These are phyloP conservation scores for Syrphus vitripennis DNA, from an alignment of 2,888 invertebrate species.

Conservation along the genomic window DNA sequence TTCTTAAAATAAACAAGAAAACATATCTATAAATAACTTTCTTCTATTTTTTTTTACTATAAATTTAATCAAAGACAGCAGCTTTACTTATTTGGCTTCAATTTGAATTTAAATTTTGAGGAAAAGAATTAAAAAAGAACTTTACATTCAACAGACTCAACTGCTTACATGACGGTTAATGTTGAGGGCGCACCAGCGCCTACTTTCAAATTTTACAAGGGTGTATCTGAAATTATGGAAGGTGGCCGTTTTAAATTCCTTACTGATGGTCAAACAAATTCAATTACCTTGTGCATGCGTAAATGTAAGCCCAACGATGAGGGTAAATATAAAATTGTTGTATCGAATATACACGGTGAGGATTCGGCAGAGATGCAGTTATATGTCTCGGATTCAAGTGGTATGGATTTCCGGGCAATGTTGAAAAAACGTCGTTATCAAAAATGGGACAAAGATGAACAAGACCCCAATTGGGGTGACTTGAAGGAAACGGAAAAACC, in stretches of 20 bases:
- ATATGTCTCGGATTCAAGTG: slow-evolving; percentile 98
- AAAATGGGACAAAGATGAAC: slow-evolving; percentile 95
- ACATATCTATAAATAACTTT: neutral
- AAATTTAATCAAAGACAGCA: neutral
- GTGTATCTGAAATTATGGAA: slow-evolving; percentile 95
- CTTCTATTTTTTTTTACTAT: too few relatives aligned
- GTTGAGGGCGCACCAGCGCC: slow-evolving; percentile 97
- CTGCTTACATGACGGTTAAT: slow-evolving; percentile 95
- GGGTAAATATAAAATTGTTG: slow-evolving; percentile 95
- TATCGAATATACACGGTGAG: slow-evolving; percentile 96
- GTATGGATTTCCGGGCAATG: slow-evolving; percentile 99
- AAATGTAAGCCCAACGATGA: slow-evolving; percentile 99
- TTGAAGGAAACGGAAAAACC: slow-evolving; percentile 95
- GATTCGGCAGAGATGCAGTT: slow-evolving; percentile 98
- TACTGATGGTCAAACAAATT: slow-evolving; percentile 96
- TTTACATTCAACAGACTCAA: slow-evolving; percentile 86
- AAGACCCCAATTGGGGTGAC: slow-evolving; percentile 96
- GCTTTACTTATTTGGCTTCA: neutral
- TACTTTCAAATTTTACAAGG: slow-evolving; percentile 97
- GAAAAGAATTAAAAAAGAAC: slow-evolving; percentile 50
- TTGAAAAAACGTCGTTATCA: slow-evolving; percentile 97
- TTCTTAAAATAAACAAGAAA: neutral
- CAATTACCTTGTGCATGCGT: slow-evolving; percentile 96
- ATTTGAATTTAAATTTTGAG: neutral
- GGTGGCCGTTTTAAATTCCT: slow-evolving; percentile 97